Evolutionary conservation across 2,888 invertebrate species (phyloP), one percentile per base, ranked within the genome.

Genomic region (Chloroclysta siterata): DNA sequence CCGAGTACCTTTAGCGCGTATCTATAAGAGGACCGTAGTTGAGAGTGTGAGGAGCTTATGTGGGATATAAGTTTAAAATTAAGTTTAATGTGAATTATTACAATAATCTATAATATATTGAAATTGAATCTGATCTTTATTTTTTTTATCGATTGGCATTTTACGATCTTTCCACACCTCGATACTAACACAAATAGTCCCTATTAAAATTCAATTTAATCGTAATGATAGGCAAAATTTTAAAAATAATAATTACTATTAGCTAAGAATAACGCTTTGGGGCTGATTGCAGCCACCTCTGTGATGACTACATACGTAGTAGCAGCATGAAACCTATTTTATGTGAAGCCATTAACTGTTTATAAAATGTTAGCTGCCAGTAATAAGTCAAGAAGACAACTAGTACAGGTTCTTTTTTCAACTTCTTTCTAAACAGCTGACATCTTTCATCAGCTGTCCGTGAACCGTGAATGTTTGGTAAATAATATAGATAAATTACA

Each of bases 71-170:
- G 90, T 87, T 90, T 89, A 69, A 70, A 91, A 87, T 90, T 92
- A 91, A 91, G 91, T 91, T 91, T 90, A 90, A 91, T 92, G 92
- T 92, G 92, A 92, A 92, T 91, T 89, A 89, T 89, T 92, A 92
- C 91, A 90, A 92, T 92, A 92, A 92, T 91, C 92, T 92, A 92
- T 92, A 92, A 92, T 92, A 92, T 92, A 92, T 92, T 92, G 91
- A 92, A 90, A 92, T 90, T 92, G 90, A 92, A 91, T 90, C 91
- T 89, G 92, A 87, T 88, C 88, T 90, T 89, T 90, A 88, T 89
- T 90, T 90, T 89, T 90, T 90, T 92, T 89, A 84, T 86, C 81
- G 87, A 91, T 92, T 91, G 91, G 91, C 90, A 84, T 84, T 84
- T 87, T 84, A 80, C 78, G 74, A 81, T 82, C 75, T 77, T 72